These are phyloP conservation scores for Teleopsis dalmanni DNA, from an alignment of 1,140 invertebrate species.

Conservation along the genomic window DNA sequence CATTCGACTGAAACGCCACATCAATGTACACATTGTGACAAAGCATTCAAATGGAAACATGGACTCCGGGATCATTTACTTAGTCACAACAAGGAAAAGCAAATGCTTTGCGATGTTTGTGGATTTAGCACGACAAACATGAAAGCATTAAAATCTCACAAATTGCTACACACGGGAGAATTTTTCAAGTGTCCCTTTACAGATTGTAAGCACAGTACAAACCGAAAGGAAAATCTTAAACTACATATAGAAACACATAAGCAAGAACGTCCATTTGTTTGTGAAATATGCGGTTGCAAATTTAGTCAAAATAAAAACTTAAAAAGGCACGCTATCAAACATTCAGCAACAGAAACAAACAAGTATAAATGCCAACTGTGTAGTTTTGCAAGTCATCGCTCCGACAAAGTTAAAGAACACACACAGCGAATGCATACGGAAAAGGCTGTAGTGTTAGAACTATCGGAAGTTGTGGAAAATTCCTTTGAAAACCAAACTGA, in stretches of 20 bases:
- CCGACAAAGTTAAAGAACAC: conserved; percentile 53
- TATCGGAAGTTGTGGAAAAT: conserved; percentile 36
- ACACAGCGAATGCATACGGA: conserved; percentile 43
- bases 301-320: conserved; percentile 48
- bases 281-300: conserved; percentile 48
- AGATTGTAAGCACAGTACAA: conserved; percentile 47
- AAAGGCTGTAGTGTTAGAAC: conserved; percentile 38
- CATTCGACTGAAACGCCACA: conserved; percentile 52
- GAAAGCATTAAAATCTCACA: conserved; percentile 52
- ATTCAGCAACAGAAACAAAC: conserved; percentile 31
- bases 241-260: conserved; percentile 51
- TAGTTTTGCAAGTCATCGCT: conserved; percentile 48
- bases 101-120: conserved; percentile 56
- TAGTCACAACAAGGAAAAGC: conserved; percentile 51
- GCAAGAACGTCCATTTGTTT: conserved; percentile 47
- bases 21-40: conserved; percentile 51
- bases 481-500: conserved; percentile 29
- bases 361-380: conserved; percentile 46
- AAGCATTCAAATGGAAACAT: conserved; percentile 58
- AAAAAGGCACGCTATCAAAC: conserved; percentile 47
- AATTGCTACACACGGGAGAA: conserved; percentile 50
- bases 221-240: conserved; percentile 49
- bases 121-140: conserved; percentile 54
- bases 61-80: conserved; percentile 53
- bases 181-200: conserved; percentile 48